A percentile compares a stretch with the other conserved stretches of the same genome.
Evolutionary conservation across 2,797 vertebrate genomes (phyloP).

Genomic region (Eleutherodactylus coqui): DNA sequence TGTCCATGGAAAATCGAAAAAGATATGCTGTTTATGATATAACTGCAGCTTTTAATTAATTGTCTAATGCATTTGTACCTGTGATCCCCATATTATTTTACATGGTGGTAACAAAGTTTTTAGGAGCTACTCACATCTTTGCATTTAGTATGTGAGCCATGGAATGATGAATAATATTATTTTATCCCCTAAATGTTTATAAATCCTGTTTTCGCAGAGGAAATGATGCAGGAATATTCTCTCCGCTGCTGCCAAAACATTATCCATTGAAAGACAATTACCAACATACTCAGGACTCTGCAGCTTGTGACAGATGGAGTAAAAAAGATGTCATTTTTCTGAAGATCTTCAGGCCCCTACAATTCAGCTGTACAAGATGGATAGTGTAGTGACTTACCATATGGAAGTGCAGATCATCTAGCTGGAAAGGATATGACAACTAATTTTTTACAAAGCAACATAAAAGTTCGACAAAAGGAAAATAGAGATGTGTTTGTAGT

Average conservation of each 20-base stretch:
- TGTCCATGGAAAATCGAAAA: no score
- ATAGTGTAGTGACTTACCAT: conserved; percentile 38
- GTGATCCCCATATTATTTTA: background rate
- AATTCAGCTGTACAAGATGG: conserved; percentile 37
- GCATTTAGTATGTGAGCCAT: background rate
- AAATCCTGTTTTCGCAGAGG: conserved; percentile 28
- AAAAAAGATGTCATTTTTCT: conserved; percentile 30
- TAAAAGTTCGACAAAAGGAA: conserved; percentile 14
- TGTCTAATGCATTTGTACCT: background rate
- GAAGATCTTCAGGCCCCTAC: conserved; percentile 25
- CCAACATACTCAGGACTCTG: conserved; percentile 41
- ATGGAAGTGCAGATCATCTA: conserved; percentile 48
- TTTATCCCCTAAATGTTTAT: conserved; percentile 25
- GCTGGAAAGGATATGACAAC: conserved; percentile 34
- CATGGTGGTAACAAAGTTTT: background rate
- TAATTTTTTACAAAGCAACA: conserved; percentile 41
- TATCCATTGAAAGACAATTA: conserved; percentile 31
- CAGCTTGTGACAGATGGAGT: conserved; percentile 43
- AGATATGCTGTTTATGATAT: background rate
- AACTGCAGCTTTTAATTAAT: background rate
- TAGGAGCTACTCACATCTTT: background rate
- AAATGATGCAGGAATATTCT: conserved; percentile 36
- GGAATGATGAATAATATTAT: conserved; percentile 8
- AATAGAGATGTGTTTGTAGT: conserved; percentile 24
- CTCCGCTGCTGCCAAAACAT: conserved; percentile 40